Percentiles rank a stretch among this genome's conserved stretches.
These are phyloP conservation scores for Desoria tigrina DNA, from an alignment of 2,888 invertebrate genomes.

Conservation along the genomic window DNA sequence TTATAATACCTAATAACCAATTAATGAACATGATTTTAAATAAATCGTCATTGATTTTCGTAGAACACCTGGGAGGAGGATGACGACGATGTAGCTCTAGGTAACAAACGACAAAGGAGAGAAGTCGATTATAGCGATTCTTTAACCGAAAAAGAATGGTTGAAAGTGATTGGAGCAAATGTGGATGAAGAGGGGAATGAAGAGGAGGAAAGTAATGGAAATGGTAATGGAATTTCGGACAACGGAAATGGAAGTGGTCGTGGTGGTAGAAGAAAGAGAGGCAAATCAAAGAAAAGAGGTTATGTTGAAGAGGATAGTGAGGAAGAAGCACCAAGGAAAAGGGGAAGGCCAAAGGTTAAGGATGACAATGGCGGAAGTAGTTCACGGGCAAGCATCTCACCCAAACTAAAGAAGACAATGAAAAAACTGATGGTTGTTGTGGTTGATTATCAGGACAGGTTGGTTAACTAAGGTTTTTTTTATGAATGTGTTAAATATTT, in stretches of 20 bases:
- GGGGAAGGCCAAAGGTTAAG: conserved; percentile 47
- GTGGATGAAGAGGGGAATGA: conserved; percentile 62
- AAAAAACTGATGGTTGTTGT: conserved; percentile 85
- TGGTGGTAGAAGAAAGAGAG: conserved; percentile 57
- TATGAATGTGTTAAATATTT: not conserved
- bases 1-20: not conserved
- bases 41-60: not conserved
- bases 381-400: not conserved
- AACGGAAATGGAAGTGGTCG: conserved; percentile 71
- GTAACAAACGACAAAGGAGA: conserved; percentile 89
- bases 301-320: conserved; percentile 61
- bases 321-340: no score
- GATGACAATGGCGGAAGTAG: conserved; percentile 11
- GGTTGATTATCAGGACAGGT: conserved; percentile 83
- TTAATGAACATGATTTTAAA: not conserved
- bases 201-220: no score
- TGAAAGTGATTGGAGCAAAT: conserved; percentile 67
- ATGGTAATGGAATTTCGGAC: no score
- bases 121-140: conserved; percentile 98
- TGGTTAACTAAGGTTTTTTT: conserved; percentile 22
- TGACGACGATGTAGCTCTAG: conserved; percentile 82
- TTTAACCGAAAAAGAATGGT: conserved; percentile 96
- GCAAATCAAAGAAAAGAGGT: conserved; percentile 57
- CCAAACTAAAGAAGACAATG: conserved; percentile 71
- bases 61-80: conserved; percentile 63